A percentile compares a stretch with the other conserved stretches of the same genome.
Evolutionary conservation across 2,113 vertebrate species (phyloP).

Genomic region (Salvelinus sp.): DNA sequence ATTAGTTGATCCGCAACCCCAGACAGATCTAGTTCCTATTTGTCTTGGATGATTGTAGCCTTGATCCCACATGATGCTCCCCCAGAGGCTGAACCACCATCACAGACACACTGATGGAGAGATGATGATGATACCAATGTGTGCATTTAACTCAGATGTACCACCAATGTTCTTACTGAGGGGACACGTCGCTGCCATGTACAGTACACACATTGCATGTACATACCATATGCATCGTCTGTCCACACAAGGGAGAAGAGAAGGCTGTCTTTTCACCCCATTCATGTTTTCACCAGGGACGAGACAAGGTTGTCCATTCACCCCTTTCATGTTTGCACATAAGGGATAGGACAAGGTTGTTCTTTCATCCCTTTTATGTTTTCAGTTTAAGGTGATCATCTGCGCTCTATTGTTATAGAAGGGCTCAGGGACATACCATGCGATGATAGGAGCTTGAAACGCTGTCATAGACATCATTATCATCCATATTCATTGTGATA

Average conservation of each 20-base stretch:
- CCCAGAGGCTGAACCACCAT: conserved; percentile 44
- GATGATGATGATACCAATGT: conserved; percentile 27
- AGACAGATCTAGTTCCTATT: conserved; percentile 23
- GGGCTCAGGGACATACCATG: conserved; percentile 58
- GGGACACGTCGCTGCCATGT: conserved; percentile 6
- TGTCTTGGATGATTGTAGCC: conserved; percentile 30
- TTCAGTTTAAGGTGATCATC: conserved; percentile 44
- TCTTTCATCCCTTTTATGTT: background rate
- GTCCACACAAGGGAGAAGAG: too few species aligned
- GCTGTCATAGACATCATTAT: conserved; percentile 41
- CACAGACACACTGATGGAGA: conserved; percentile 41
- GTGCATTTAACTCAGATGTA: conserved; percentile 34
- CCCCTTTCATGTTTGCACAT: conserved; percentile 39
- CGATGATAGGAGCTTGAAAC: conserved; percentile 44
- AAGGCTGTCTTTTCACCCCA: conserved; percentile 7
- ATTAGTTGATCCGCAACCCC: conserved; percentile 44
- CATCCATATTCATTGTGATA: conserved; percentile 28
- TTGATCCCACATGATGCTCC: conserved; percentile 44
- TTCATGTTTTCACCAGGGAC: background rate
- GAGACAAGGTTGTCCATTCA: conserved; percentile 5
- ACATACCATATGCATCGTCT: conserved; percentile 16
- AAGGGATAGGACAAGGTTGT: conserved; percentile 24
- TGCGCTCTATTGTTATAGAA: conserved; percentile 30
- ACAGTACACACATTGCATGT: conserved; percentile 29
- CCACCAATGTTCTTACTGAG: conserved; percentile 30